Conservation (phyloP, 2,888 invertebrate genomes). For the Pristionchus japonicus region DNA sequence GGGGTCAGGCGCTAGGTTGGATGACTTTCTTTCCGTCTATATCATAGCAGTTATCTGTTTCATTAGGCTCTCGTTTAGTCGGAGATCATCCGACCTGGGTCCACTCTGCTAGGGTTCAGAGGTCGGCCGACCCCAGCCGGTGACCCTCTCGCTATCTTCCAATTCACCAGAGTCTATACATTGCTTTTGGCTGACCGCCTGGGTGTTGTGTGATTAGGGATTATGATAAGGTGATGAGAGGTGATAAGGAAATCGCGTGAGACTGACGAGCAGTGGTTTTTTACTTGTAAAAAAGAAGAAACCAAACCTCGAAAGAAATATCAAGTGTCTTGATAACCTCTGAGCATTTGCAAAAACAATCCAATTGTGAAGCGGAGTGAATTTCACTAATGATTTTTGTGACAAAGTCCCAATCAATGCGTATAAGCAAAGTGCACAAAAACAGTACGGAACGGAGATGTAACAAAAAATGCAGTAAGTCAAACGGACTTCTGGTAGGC, state of each 20-base stretch:
- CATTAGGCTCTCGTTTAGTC: no score
- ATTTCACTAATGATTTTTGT: no score
- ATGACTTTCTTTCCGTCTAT: no score
- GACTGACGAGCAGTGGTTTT: not conserved
- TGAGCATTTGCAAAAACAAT: not conserved
- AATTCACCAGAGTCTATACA: not conserved
- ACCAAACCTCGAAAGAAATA: no score
- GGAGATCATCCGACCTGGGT: not conserved
- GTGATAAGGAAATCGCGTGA: not conserved
- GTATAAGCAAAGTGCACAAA: no score
- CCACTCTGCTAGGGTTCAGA: not conserved
- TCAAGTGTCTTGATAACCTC: not conserved
- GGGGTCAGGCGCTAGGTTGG: no score
- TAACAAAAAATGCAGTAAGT: no score
- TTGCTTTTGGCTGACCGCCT: not conserved
- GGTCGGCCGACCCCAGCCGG: not conserved
- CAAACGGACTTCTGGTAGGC: no score
- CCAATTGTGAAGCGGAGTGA: no score
- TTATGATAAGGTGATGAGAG: not conserved
- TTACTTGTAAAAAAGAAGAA: not conserved
- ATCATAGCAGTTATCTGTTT: no score
- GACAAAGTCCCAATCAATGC: no score
- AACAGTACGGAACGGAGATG: no score
- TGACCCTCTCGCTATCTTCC: not conserved
- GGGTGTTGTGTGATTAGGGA: not conserved